Evolutionary conservation across 2,797 vertebrate species (phyloP), one percentile per base, ranked within the genome.

Genomic region (Malurus splendens): DNA sequence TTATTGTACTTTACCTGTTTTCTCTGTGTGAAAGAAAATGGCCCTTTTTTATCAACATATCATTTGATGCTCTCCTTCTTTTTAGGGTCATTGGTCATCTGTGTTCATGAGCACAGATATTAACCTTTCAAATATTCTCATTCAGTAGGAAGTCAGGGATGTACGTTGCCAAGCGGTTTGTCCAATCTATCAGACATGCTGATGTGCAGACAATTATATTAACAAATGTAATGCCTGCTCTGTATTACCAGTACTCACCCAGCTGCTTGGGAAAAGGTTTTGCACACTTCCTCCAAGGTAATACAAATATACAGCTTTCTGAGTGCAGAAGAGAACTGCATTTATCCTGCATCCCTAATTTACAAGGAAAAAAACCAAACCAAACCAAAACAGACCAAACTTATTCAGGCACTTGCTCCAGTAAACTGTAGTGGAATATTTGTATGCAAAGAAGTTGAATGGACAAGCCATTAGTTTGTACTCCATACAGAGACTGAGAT

Each of bases 31-130:
- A 56, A 62, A 78, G 81, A 92, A 81, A 86, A 66, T 73, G 77
- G 11, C 30, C 20, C 18, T 83, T 83, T 87, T 25, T 60, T 68
- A 51, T 61, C 72, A 76, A 54, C 89, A 54, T 38, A 82, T 85
- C 14, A 76, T 82, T 75, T 81, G 48, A 13, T 76, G 30, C 54
- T 81, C 74, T 82, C 23, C 36, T 92, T 93, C 45, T 18, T 89
- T 87, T 75, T 87, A 81, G 82, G 76, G 80, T 91, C 86, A 70
- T 72, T 86, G 70, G 59, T 70, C 80, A 79, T 38, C 67, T 73
- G 3, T 56, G 91, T 61, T 84, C 75, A 60, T 32, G 50, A 90
- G 71, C 32, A 71, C 36, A 82, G 78, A 64, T 32, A 89, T 85
- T 87, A 92, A 84, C 52, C 75, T 87, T 89, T 86, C 4, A 0